Conservation (phyloP, 2,797 vertebrate species). For the Remorina albescens region DNA sequence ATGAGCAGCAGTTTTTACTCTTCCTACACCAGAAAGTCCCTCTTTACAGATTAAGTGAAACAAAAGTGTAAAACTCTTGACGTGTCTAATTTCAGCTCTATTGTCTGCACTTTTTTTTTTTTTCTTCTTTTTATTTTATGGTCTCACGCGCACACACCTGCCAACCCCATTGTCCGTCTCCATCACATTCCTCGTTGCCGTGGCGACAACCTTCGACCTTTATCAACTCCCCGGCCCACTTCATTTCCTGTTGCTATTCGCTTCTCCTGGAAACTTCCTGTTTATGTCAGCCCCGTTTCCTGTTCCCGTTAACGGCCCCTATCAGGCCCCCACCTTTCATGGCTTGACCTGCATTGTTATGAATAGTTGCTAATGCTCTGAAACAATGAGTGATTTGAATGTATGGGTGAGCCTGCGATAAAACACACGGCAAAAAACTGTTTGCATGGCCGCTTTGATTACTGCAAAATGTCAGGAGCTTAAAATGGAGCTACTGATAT, state of each 20-base stretch:
- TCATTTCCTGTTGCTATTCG: slow-evolving; percentile 85
- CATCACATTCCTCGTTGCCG: slow-evolving; percentile 76
- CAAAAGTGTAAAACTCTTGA: slow-evolving; percentile 5
- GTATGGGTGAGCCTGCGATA: slow-evolving; percentile 37
- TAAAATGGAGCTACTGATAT: not conserved
- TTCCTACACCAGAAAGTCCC: not conserved
- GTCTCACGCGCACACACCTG: slow-evolving; percentile 83
- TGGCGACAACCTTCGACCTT: slow-evolving; percentile 75
- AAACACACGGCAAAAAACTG: slow-evolving; percentile 22
- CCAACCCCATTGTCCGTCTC: slow-evolving; percentile 81
- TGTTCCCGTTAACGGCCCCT: slow-evolving; percentile 72
- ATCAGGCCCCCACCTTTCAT: slow-evolving; percentile 68
- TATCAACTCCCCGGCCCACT: slow-evolving; percentile 76
- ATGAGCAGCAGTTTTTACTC: not conserved
- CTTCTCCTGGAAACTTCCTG: slow-evolving; percentile 86
- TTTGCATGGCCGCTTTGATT: not conserved
- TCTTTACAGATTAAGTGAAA: slow-evolving; percentile 24
- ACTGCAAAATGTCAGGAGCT: not conserved
- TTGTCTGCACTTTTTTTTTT: slow-evolving; percentile 45
- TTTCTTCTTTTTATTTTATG: slow-evolving; percentile 47
- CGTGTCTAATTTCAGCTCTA: slow-evolving; percentile 58
- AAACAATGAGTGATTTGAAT: slow-evolving; percentile 66
- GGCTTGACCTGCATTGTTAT: slow-evolving; percentile 70
- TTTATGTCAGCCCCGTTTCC: slow-evolving; percentile 85
- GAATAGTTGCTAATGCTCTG: slow-evolving; percentile 55